Evolutionary conservation across 2,888 invertebrate species (phyloP), one percentile per base, ranked within the genome.

Genomic region (Acrobasis suavella): DNA sequence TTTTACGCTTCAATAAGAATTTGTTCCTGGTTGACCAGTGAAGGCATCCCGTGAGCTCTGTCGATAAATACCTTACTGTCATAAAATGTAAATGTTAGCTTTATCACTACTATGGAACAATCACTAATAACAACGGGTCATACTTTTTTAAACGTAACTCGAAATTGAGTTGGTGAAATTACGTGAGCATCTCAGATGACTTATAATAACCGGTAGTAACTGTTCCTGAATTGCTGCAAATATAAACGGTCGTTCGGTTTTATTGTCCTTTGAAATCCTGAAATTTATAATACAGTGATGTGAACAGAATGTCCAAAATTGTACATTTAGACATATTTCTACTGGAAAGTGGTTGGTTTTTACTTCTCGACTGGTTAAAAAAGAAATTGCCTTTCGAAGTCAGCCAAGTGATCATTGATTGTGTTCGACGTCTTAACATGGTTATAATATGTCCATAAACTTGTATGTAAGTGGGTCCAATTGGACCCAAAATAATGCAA

Each of bases 1-100:
- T 69, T 72, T 77, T 76, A 82, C 81, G 75, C 73, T 68, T 72
- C 76, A 80, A 80, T 82, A 83, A 82, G 85, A 87, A 86, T 87
- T 81, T 83, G 89, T 92, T 92, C 91, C 91, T 92, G 91, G 87
- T 90, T 77, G 85, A 83, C 88, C 72, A 75, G 81, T 72, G 58
- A 67, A 75, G 81, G 87, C 78, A 90, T 89, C 82, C 76, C 73
- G 74, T 70, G 74, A 67, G 74, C 74, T 80, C 78, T 72, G 77
- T 77, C 72, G 77, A 75, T 78, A 81, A 86, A 90, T 90, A 82
- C 88, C 86, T 72, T 72, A 69, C 83, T 84, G 81, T 83, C 85
- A 87, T 91, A 89, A 88, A 91, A 89, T 91, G 87, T 82, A 83
- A 90, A 90, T 84, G 75, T 67, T 67, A 69, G 69, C 73, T 77